Evolutionary conservation across 2,888 invertebrate genomes (phyloP).

Genomic region (Eurois occulta): DNA sequence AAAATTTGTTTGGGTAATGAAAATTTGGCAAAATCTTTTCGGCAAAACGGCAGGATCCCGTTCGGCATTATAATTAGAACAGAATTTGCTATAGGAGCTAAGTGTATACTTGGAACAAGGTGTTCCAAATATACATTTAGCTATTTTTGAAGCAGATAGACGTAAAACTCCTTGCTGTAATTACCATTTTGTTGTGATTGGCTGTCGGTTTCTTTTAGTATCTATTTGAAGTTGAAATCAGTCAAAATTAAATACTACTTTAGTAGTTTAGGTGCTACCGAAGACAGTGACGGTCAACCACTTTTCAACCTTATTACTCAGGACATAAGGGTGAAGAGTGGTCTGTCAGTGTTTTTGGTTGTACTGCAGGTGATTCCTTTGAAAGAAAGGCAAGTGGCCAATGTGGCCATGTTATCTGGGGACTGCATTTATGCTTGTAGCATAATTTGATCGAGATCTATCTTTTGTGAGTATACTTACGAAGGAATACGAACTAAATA

Average conservation of each 20-base stretch:
- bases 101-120: neutral
- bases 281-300: neutral
- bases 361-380: neutral
- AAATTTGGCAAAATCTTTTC: too few relatives aligned
- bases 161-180: neutral
- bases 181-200: neutral
- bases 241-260: neutral
- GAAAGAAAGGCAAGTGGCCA: neutral
- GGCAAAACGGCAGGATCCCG: too few relatives aligned
- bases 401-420: neutral
- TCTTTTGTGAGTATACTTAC: neutral
- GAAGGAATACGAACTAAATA: neutral
- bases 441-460: neutral
- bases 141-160: neutral
- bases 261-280: neutral
- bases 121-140: too few relatives aligned
- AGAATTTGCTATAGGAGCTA: neutral
- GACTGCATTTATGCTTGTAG: neutral
- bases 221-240: neutral
- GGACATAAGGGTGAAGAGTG: neutral
- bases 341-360: neutral
- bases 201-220: neutral
- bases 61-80: constrained; percentile 20
- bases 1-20: too few relatives aligned
- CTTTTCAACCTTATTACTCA: neutral